Evolutionary conservation across 2,113 vertebrate genomes (phyloP).

Genomic region (Sinocyclocheilus anshuiensis): DNA sequence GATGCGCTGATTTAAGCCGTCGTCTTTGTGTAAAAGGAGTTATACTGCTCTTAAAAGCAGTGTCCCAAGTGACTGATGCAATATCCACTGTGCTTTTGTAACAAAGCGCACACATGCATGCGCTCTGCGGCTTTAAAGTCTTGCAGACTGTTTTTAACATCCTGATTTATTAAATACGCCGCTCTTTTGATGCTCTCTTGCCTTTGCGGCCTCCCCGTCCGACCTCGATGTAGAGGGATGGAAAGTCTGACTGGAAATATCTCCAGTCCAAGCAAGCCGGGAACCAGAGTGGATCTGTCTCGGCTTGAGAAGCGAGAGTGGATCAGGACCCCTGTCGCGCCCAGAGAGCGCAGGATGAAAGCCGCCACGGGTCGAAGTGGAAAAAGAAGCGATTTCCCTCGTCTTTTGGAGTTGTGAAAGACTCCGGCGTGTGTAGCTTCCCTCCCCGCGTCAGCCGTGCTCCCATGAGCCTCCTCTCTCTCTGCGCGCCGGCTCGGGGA

Average conservation of each 20-base stretch:
- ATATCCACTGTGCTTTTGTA: slow-evolving; percentile 71
- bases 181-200: background rate
- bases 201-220: background rate
- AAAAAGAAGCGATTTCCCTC: slow-evolving; percentile 76
- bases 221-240: background rate
- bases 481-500: slow-evolving; percentile 68
- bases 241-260: background rate
- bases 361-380: slow-evolving; percentile 70
- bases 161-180: slow-evolving; percentile 15
- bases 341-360: slow-evolving; percentile 68
- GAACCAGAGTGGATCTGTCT: no score
- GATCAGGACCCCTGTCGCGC: slow-evolving; percentile 17
- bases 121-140: background rate
- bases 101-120: slow-evolving; percentile 51
- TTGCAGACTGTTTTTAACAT: slow-evolving; percentile 11
- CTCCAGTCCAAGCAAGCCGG: background rate
- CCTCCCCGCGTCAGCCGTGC: slow-evolving; percentile 65
- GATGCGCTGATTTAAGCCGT: slow-evolving; percentile 73
- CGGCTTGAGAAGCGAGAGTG: no score
- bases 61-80: slow-evolving; percentile 81
- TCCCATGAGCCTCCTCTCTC: slow-evolving; percentile 72
- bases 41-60: slow-evolving; percentile 72
- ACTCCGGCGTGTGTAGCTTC: slow-evolving; percentile 34
- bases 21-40: slow-evolving; percentile 77
- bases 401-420: slow-evolving; percentile 76